A percentile compares a stretch with the other conserved stretches of the same genome.
phyloP scores from a whole-genome alignment of 2,888 invertebrate species.

The Epinotia brunnichana region DNA sequence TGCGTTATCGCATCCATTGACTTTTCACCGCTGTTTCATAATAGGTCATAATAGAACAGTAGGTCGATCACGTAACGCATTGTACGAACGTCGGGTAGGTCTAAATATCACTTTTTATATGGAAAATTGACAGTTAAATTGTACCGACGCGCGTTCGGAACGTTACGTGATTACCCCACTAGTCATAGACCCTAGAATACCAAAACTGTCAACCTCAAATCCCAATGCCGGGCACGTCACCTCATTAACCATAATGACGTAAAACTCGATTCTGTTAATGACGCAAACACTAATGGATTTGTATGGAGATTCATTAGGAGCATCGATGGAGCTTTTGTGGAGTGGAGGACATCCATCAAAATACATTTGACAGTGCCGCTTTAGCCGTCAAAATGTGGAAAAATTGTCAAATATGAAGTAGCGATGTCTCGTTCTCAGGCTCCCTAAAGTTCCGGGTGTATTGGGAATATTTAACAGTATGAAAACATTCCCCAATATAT shows the following conservation, averaged over 20 bases:
- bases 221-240: no score
- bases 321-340: slow-evolving; percentile 6
- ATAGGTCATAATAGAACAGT: no score
- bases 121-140: no score
- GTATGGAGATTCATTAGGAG: slow-evolving; percentile 24
- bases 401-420: not conserved
- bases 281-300: slow-evolving; percentile 11
- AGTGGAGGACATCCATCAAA: not conserved
- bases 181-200: not conserved
- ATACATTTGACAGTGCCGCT: not conserved
- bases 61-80: no score
- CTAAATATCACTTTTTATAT: no score
- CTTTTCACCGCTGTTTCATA: not conserved
- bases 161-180: no score
- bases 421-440: no score
- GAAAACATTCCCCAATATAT: no score
- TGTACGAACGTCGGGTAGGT: no score
- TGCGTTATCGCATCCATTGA: not conserved
- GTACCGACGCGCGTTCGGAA: no score
- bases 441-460: no score
- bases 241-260: slow-evolving; percentile 3
- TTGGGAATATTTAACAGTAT: no score
- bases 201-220: slow-evolving; percentile 9
- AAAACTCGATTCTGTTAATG: slow-evolving; percentile 12
- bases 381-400: not conserved